Conservation (phyloP, 2,113 vertebrate genomes). For the Dascyllus trimaculatus region DNA sequence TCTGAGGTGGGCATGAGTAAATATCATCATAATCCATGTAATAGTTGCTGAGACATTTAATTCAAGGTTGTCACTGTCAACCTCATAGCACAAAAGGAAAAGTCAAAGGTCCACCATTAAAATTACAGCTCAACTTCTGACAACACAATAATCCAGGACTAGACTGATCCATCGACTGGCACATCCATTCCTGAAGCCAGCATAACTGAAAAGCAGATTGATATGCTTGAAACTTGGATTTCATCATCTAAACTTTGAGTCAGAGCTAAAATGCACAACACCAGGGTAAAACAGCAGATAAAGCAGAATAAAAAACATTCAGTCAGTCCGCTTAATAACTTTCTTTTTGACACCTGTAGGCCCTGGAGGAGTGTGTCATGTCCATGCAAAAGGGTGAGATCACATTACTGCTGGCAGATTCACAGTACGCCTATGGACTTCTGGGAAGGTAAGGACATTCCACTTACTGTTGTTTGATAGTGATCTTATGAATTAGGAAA, state of each 20-base stretch:
- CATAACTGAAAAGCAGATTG: neutral
- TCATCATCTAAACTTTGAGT: neutral
- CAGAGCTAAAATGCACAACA: neutral
- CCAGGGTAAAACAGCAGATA: conserved; percentile 15
- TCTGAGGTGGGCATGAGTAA: neutral
- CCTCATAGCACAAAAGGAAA: neutral
- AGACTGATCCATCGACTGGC: too few species aligned
- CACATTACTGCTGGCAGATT: conserved; percentile 87
- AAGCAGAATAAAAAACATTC: neutral
- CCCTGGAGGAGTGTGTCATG: conserved; percentile 87
- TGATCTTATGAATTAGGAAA: conserved; percentile 4
- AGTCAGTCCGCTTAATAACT: conserved; percentile 15
- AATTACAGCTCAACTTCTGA: neutral
- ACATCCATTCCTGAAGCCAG: too few species aligned
- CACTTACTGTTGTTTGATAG: conserved; percentile 13
- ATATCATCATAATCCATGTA: neutral
- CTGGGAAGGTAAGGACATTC: conserved; percentile 86
- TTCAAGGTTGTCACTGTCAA: neutral
- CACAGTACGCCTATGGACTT: conserved; percentile 85
- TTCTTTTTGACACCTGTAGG: conserved; percentile 74
- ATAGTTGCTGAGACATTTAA: neutral
- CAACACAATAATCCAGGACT: neutral
- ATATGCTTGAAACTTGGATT: neutral
- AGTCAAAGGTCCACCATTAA: too few species aligned
- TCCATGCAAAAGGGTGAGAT: conserved; percentile 87